These are phyloP conservation scores for Cryptocephalus primarius DNA, from an alignment of 2,888 invertebrate genomes.

Conservation along the genomic window DNA sequence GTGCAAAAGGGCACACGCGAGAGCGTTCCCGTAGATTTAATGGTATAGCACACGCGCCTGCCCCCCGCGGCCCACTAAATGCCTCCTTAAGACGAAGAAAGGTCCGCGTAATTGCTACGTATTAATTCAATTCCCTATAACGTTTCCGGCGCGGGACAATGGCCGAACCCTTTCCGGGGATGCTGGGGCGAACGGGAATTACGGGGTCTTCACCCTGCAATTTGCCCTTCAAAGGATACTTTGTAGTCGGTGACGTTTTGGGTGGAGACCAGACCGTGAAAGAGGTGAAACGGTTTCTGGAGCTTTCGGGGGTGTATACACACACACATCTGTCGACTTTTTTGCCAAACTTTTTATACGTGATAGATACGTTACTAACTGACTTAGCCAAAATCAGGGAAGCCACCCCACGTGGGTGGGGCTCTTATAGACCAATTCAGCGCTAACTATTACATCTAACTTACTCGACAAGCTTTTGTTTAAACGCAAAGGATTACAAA, in stretches of 20 bases:
- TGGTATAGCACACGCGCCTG: constrained; percentile 22
- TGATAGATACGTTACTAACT: too few species aligned
- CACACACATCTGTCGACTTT: too few species aligned
- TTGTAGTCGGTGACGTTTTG: constrained; percentile 30
- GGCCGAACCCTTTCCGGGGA: constrained; percentile 27
- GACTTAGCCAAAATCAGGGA: too few species aligned
- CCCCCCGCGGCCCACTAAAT: constrained; percentile 32
- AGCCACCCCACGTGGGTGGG: too few species aligned
- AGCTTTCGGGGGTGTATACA: too few species aligned
- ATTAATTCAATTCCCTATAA: constrained; percentile 39
- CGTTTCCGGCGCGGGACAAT: constrained; percentile 32
- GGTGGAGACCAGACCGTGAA: constrained; percentile 25
- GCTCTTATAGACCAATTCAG: too few species aligned
- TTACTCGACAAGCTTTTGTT: too few species aligned
- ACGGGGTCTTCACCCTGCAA: constrained; percentile 33
- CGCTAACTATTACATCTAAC: too few species aligned
- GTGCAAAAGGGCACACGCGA: too few species aligned
- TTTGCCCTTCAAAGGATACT: constrained; percentile 31
- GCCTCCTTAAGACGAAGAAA: constrained; percentile 38
- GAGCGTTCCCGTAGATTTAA: too few species aligned
- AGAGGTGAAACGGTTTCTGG: constrained; percentile 22
- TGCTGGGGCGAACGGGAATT: not conserved
- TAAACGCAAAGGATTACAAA: too few species aligned
- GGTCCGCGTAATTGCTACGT: constrained; percentile 38
- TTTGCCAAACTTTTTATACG: too few species aligned